Percentiles rank a stretch among this genome's conserved stretches.
phyloP scores from a whole-genome alignment of 2,797 vertebrate genomes.

The Petrocephalus schoutedeni region DNA sequence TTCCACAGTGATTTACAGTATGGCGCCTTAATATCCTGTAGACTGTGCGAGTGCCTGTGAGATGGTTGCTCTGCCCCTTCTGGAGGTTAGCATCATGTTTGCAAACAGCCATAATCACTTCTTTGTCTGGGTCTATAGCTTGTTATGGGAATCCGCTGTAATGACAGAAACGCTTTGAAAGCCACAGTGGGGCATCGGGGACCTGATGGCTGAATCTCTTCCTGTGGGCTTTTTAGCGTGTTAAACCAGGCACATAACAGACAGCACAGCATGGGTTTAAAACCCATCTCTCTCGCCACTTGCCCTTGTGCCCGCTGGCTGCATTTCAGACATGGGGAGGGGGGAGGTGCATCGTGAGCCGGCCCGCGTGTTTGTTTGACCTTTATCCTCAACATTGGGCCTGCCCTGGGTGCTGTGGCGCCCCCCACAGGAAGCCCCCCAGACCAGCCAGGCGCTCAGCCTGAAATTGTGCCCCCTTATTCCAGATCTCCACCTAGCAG shows the following conservation, averaged over 20 bases:
- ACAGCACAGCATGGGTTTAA: too few relatives aligned
- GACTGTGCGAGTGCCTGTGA: background rate
- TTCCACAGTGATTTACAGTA: background rate
- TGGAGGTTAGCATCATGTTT: background rate
- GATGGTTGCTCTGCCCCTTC: background rate
- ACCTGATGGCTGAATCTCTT: too few relatives aligned
- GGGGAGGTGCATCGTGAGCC: background rate
- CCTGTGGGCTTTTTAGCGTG: too few relatives aligned
- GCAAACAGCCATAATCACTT: background rate
- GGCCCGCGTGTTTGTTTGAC: background rate
- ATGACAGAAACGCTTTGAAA: background rate
- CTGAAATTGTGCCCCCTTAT: background rate
- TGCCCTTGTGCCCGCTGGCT: too few relatives aligned
- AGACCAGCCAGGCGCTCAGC: background rate
- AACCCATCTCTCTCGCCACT: too few relatives aligned
- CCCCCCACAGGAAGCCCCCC: background rate
- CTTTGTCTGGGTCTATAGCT: background rate
- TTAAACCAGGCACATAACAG: too few relatives aligned
- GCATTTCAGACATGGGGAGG: too few relatives aligned
- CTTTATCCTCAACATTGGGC: background rate
- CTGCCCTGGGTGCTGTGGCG: background rate
- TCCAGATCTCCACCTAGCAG: background rate
- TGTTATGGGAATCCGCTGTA: background rate
- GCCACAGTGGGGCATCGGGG: background rate
- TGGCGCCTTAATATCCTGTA: background rate